phyloP scores from a whole-genome alignment of 2,113 vertebrate species.

The Pelmatolapia mariae region DNA sequence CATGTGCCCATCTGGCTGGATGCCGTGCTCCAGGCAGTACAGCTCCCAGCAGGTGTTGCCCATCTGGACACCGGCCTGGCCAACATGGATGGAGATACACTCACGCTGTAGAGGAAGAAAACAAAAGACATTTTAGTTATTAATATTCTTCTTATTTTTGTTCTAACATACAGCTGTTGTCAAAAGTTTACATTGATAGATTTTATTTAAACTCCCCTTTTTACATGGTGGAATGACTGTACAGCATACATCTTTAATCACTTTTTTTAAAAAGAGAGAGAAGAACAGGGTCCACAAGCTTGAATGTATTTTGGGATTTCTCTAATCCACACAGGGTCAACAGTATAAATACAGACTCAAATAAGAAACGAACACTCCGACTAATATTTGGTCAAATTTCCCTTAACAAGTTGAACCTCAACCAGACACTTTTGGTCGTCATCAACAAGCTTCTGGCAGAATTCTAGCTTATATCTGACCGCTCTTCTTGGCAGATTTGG shows the following conservation, averaged over 20 bases:
- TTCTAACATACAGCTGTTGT: background rate
- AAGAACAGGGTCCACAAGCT: background rate
- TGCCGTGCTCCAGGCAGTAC: constrained; percentile 60
- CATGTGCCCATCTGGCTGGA: constrained; percentile 57
- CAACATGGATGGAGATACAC: constrained; percentile 56
- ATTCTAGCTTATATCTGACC: too few relatives aligned
- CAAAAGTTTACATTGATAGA: background rate
- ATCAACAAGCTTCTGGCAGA: background rate
- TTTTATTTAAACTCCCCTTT: background rate
- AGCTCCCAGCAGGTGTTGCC: constrained; percentile 64
- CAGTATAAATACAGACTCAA: background rate
- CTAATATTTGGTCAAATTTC: background rate
- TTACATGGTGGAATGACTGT: background rate
- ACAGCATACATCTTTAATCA: background rate
- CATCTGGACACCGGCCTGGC: constrained; percentile 63
- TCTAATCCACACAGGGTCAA: background rate
- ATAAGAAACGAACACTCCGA: background rate
- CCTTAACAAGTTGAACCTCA: background rate
- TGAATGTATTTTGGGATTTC: background rate
- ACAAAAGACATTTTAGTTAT: background rate
- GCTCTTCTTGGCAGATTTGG: too few relatives aligned
- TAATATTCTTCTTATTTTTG: background rate
- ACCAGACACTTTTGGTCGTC: background rate
- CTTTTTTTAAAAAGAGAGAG: background rate
- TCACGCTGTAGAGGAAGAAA: constrained; percentile 28